Base-by-base conservation (phyloP, 2,888 invertebrate genomes). In the Helobdella robusta region DNA sequence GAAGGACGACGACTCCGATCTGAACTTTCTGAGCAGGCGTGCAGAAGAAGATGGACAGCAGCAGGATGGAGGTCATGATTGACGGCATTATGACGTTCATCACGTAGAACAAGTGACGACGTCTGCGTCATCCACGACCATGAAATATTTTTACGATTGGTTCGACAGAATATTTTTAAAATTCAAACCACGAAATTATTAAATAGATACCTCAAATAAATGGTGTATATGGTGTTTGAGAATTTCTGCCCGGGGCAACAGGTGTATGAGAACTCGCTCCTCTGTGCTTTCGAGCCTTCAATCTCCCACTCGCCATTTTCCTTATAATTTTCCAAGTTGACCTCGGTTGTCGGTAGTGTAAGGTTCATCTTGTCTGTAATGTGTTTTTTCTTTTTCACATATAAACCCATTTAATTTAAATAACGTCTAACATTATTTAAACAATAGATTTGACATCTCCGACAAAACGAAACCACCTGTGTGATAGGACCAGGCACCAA, bases 61-160 rank as follows among this genome's bases (percentile, higher is more conserved):
- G 68, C n/a, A 71, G 66, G 30, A 71, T 68, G 32, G 71, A 71
- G 35, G 71, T 70, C 71, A 71, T 71, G 36, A 71, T 71, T 50
- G 63, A 64, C 18, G 70, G 70, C 64, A 70, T 64, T 44, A 70
- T 70, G 66, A 70, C 69, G 66, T 70, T 70, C 66, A 70, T 62
- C 58, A 70, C 64, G 65, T 70, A 70, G 64, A 70, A 70, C 32
- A 67, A 67, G 50, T 69, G 69, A 40, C 70, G 63, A 58, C 70
- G 64, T 15, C 68, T 62, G 62, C 11, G 8, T 18, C n/a, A n/a
- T 8, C 18, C n/a, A n/a, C n/a, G n/a, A n/a, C n/a, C n/a, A n/a
- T n/a, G n/a, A n/a, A n/a, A n/a, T n/a, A n/a, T n/a, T n/a, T n/a
- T n/a, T n/a, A n/a, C n/a, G n/a, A n/a, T n/a, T n/a, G n/a, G n/a